These are phyloP conservation scores for Psittacula cyanocephala DNA, from an alignment of 2,113 vertebrate species.

Conservation along the genomic window DNA sequence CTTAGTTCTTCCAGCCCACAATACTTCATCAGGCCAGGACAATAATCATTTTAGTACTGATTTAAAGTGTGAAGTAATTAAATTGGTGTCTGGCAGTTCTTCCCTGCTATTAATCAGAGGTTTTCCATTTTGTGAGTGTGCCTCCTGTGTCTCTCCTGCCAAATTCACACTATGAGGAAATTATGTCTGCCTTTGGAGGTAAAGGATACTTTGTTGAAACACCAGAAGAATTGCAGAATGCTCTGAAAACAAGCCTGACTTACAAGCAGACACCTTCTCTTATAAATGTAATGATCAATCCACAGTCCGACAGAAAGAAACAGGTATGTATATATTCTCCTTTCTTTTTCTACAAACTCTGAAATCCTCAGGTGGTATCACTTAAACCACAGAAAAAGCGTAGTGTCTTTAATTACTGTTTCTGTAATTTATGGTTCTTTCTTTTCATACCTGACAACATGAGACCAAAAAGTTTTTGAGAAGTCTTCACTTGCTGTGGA, in stretches of 20 bases:
- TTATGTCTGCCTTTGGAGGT: constrained; percentile 92
- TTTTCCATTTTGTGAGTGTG: constrained; percentile 68
- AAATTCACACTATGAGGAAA: constrained; percentile 88
- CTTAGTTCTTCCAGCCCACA: not conserved
- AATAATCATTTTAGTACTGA: not conserved
- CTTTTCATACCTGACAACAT: not conserved
- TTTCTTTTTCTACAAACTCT: not conserved
- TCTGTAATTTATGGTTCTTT: not conserved
- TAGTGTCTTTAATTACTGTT: not conserved
- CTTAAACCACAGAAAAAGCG: not conserved
- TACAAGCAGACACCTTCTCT: constrained; percentile 84
- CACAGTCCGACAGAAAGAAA: constrained; percentile 86
- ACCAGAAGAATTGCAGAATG: constrained; percentile 82
- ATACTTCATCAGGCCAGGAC: not conserved
- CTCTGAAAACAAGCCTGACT: constrained; percentile 78
- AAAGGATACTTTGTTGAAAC: constrained; percentile 89
- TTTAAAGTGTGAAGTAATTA: not conserved
- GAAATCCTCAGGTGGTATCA: not conserved
- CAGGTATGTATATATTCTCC: constrained; percentile 78
- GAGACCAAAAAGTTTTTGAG: not conserved
- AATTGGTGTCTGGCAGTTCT: not conserved
- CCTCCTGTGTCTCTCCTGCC: constrained; percentile 90
- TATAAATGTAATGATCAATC: constrained; percentile 92
- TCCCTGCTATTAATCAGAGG: not conserved
- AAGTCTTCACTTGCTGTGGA: not conserved